Evolutionary conservation across 1,140 invertebrate species (phyloP).

Genomic region (Meloidogyne hapla): DNA sequence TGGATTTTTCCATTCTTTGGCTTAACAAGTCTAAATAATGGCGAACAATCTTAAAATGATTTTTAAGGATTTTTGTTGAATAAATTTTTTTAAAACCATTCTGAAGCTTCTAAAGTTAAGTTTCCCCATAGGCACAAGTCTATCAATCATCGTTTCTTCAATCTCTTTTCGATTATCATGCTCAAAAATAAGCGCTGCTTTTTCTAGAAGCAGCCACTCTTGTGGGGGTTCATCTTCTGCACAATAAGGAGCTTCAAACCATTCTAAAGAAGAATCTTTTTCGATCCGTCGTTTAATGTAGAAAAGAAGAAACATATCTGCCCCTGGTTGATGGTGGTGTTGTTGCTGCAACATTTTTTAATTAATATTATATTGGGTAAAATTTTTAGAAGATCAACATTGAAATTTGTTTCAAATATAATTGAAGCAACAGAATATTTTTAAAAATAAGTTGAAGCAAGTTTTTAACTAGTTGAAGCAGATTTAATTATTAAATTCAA

Average conservation of each 20-base stretch:
- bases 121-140: not conserved
- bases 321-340: not conserved
- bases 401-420: too few relatives aligned
- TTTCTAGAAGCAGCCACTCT: not conserved
- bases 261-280: not conserved
- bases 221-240: not conserved
- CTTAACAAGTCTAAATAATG: constrained; percentile 1
- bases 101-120: constrained; percentile 15
- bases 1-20: not conserved
- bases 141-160: not conserved
- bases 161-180: constrained; percentile 15
- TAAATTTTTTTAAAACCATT: not conserved
- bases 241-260: constrained; percentile 24
- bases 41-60: constrained; percentile 12
- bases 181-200: constrained; percentile 18
- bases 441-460: not conserved
- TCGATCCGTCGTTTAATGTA: constrained; percentile 23
- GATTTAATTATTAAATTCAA: too few relatives aligned
- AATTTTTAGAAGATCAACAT: too few relatives aligned
- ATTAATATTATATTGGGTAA: not conserved
- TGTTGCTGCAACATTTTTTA: not conserved
- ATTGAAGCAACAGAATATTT: too few relatives aligned
- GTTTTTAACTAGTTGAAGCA: too few relatives aligned
- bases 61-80: not conserved
- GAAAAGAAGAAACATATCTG: constrained; percentile 24